A percentile compares a stretch with the other conserved stretches of the same genome.
These are phyloP conservation scores for Mystacornis crossleyi DNA, from an alignment of 2,113 vertebrate species.

Conservation along the genomic window DNA sequence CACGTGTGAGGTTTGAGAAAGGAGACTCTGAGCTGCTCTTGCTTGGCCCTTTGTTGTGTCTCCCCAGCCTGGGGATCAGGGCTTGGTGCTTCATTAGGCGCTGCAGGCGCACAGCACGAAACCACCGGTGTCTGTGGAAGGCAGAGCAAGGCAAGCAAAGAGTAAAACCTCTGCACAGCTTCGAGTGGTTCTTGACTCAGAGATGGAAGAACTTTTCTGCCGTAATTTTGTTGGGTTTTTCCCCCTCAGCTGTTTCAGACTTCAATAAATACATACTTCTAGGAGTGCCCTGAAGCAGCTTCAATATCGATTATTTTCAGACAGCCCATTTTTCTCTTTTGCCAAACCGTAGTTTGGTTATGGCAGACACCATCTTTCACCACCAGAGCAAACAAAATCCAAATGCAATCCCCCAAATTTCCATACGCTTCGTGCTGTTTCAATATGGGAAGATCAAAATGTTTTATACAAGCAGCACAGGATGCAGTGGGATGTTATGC, in stretches of 20 bases:
- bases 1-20: neutral
- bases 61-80: neutral
- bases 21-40: neutral
- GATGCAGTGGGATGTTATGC: neutral
- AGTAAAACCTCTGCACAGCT: neutral
- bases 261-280: constrained; percentile 1
- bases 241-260: constrained; percentile 31
- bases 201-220: neutral
- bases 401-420: neutral
- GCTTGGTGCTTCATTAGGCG: neutral
- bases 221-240: neutral
- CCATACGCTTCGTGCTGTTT: neutral
- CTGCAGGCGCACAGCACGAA: neutral
- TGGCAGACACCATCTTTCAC: neutral
- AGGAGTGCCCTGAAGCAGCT: constrained; percentile 19
- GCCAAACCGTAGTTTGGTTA: neutral
- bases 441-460: neutral
- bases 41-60: accelerated
- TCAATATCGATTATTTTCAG: neutral
- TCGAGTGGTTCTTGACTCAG: neutral
- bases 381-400: neutral
- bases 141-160: neutral
- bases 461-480: neutral
- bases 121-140: neutral
- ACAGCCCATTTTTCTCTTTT: constrained; percentile 3